These are phyloP conservation scores for Aricia agestis DNA, from an alignment of 1,140 invertebrate species.

Conservation along the genomic window DNA sequence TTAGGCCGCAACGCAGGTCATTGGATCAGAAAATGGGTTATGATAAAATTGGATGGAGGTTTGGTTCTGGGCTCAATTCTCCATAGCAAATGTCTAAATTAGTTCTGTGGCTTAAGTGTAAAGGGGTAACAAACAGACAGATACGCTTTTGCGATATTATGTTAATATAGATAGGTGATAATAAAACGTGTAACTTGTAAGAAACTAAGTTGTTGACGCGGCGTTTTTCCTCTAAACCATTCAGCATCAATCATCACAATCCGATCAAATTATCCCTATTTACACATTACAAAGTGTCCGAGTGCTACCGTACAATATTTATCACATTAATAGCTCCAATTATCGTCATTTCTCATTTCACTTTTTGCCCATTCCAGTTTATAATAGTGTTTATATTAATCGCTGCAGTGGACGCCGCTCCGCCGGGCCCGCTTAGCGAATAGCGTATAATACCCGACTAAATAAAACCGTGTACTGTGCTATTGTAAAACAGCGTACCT, in stretches of 20 bases:
- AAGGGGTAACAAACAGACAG: too few species aligned
- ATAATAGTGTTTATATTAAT: conserved; percentile 3
- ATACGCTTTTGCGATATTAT: too few species aligned
- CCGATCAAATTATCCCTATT: neutral
- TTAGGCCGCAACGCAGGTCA: too few species aligned
- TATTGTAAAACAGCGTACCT: conserved; percentile 24
- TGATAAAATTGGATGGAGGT: too few species aligned
- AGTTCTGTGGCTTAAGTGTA: too few species aligned
- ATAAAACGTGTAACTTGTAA: neutral
- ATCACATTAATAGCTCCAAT: neutral
- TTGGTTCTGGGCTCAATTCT: too few species aligned
- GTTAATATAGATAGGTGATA: neutral
- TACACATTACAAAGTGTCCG: neutral
- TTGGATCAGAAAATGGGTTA: too few species aligned
- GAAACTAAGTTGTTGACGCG: neutral
- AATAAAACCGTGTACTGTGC: conserved; percentile 9
- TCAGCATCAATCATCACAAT: neutral
- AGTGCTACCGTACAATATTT: neutral
- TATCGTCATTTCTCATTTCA: neutral
- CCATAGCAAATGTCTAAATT: too few species aligned
- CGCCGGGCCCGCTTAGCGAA: neutral
- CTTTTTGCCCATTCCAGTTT: neutral
- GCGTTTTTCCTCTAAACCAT: neutral
- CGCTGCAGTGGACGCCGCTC: conserved; percentile 1
- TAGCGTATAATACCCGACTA: conserved; percentile 15